Evolutionary conservation across 2,888 invertebrate species (phyloP), one percentile per base, ranked within the genome.

Genomic region (Lumbricus terrestris): DNA sequence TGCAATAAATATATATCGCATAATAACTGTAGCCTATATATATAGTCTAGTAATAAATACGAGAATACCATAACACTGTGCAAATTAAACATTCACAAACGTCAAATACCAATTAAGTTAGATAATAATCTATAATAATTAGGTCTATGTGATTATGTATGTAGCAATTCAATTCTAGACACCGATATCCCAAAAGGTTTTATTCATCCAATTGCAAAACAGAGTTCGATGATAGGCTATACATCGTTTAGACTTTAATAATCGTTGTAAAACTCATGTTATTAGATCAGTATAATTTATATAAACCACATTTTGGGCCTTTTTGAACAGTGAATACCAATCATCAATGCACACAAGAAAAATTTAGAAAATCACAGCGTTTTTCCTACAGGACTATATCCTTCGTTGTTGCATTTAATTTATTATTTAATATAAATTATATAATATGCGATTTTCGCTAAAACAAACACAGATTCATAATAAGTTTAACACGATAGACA

Each of bases 301-400:
- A n/a, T n/a, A 69, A n/a, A 69, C 29, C 29, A n/a, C 69, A n/a
- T n/a, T n/a, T n/a, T 69, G 29, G 13, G n/a, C 11, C 8, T 29
- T n/a, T 29, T 69, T n/a, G 69, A 69, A 69, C 29, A 69, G 69
- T 69, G 29, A 29, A n/a, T 69, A 69, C 69, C 69, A 69, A 1
- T n/a, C 6, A 69, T n/a, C 69, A 69, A 69, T 69, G n/a, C n/a
- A n/a, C 29, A 69, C 29, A 69, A 69, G 69, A n/a, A 69, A 69
- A 69, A 69, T n/a, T 69, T n/a, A n/a, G n/a, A 69, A 69, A 69
- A 69, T 69, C 69, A 69, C 69, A 69, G n/a, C 69, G n/a, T 69
- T 69, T 69, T 69, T 3, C 47, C 69, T n/a, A 69, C 29, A 69
- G n/a, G n/a, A 69, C n/a, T 0, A 8, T 69, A 69, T 40, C n/a